Evolutionary conservation across 2,113 vertebrate species (phyloP), one percentile per base, ranked within the genome.

Genomic region (Morone saxatilis): DNA sequence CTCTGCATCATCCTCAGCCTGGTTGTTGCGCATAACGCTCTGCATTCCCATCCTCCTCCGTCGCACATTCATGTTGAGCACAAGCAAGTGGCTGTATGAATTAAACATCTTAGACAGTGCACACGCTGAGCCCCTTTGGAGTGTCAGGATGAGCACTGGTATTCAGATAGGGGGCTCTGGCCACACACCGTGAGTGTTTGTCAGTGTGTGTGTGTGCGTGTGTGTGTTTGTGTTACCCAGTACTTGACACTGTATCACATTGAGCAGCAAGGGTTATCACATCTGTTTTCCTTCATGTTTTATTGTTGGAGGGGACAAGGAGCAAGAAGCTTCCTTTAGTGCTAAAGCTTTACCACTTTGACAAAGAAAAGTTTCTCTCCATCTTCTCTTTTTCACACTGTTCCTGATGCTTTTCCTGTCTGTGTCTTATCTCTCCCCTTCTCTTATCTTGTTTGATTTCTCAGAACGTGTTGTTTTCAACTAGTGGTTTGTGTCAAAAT

Each of bases 21-120:
- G 69, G 47, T 81, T 78, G 72, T 59, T 77, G 69, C 22, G 16
- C 76, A 43, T 13, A 22, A 71, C 73, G 22, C 68, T 84, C 38
- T n/a, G 8, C 71, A 60, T 82, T 71, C 80, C 56, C 71, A 40
- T 86, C 77, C 70, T 85, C 68, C 71, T 83, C 70, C 77, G 59
- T 85, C 76, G 75, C 73, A 66, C n/a, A 10, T 71, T 88, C 62
- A 12, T 54, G 69, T 81, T n/a, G 48, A 88, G 78, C 73, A 36
- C 63, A 73, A 83, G 59, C 83, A 67, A 78, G 88, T 80, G 50
- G 65, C 80, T 19, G 63, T 67, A 89, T 90, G 91, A 93, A 93
- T 94, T 91, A 93, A 93, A 94, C 90, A 94, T 91, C 75, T 86
- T 40, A 89, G 81, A 79, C 83, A 43, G 85, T 38, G 76, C 61